These are phyloP conservation scores for Scaptomyza hsui DNA, from an alignment of 1,140 invertebrate species.

Conservation along the genomic window DNA sequence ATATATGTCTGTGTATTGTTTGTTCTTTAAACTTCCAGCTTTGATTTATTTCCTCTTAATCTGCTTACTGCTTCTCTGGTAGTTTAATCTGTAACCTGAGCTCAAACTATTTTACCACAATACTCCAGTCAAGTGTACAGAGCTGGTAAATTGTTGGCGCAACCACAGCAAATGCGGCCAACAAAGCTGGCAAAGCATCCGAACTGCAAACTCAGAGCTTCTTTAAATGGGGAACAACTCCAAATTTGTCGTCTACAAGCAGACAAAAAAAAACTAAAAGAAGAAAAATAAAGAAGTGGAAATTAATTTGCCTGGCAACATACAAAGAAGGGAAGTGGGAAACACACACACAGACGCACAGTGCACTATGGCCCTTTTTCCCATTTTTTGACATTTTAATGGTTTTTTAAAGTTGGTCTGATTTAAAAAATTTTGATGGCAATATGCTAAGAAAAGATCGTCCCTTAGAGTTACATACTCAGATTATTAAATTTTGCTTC, in stretches of 20 bases:
- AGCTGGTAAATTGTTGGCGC: conserved; percentile 16
- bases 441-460: too few relatives aligned
- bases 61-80: not conserved
- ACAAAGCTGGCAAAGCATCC: not conserved
- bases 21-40: not conserved
- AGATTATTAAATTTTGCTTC: too few relatives aligned
- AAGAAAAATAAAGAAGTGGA: conserved; percentile 32
- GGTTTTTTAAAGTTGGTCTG: too few relatives aligned
- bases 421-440: too few relatives aligned
- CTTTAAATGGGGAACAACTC: conserved; percentile 26
- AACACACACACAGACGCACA: conserved; percentile 33
- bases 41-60: conserved; percentile 5
- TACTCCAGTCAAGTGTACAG: conserved; percentile 4
- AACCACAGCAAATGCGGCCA: conserved; percentile 15
- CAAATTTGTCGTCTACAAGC: conserved; percentile 18
- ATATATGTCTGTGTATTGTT: too few relatives aligned
- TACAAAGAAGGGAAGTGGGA: not conserved
- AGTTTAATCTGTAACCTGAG: not conserved
- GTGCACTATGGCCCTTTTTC: too few relatives aligned
- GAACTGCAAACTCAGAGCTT: not conserved
- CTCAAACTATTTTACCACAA: conserved; percentile 16
- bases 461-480: too few relatives aligned
- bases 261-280: conserved; percentile 7
- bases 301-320: conserved; percentile 65
- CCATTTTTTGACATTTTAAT: too few relatives aligned